These are phyloP conservation scores for Antheraea assamensis DNA, from an alignment of 2,888 invertebrate genomes.

Conservation along the genomic window DNA sequence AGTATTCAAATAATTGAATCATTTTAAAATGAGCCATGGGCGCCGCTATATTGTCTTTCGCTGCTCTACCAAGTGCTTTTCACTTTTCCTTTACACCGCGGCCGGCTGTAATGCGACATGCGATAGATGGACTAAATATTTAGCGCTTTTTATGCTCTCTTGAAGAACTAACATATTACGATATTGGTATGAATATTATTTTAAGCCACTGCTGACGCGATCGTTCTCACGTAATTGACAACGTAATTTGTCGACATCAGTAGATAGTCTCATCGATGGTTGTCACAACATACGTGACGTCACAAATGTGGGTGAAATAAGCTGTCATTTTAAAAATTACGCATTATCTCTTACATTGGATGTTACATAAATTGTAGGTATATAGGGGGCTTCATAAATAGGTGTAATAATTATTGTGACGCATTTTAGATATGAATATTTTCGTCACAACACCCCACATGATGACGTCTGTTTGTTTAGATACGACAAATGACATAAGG, in stretches of 20 bases:
- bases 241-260: conserved; percentile 6
- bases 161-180: background rate
- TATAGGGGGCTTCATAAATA: conserved; percentile 36
- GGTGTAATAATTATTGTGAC: conserved; percentile 53
- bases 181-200: background rate
- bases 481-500: conserved; percentile 59
- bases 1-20: too few species aligned
- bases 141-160: background rate
- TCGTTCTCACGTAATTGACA: background rate
- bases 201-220: conserved; percentile 3
- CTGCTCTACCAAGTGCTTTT: too few species aligned
- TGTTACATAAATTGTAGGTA: conserved; percentile 31
- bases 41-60: too few species aligned
- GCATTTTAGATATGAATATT: conserved; percentile 47
- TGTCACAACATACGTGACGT: conserved; percentile 22
- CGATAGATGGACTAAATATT: too few species aligned
- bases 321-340: conserved; percentile 3
- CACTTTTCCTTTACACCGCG: too few species aligned
- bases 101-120: too few species aligned
- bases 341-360: conserved; percentile 12
- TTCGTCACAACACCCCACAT: conserved; percentile 46
- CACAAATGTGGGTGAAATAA: conserved; percentile 2
- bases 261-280: conserved; percentile 5
- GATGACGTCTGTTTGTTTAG: conserved; percentile 62
- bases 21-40: too few species aligned